Evolutionary conservation across 2,113 vertebrate genomes (phyloP).

Genomic region (Andinoacara biseriatus): DNA sequence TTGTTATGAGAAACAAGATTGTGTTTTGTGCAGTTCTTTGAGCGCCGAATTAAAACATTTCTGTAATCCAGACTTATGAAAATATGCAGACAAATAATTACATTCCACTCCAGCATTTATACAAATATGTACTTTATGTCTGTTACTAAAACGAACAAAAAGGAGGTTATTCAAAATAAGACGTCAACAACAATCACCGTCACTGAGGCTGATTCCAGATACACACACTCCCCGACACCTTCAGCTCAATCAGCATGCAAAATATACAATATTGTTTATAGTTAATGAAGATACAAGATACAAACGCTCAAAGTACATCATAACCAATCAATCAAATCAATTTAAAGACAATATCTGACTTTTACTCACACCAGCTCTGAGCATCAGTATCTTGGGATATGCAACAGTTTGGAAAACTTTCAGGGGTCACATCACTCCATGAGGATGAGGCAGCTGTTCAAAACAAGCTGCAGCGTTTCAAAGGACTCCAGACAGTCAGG

Average conservation of each 20-base stretch:
- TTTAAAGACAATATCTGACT: background rate
- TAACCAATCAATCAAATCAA: background rate
- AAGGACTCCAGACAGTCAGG: background rate
- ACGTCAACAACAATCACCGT: slow-evolving; percentile 32
- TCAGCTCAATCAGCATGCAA: background rate
- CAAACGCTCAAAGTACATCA: background rate
- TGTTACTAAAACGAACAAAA: background rate
- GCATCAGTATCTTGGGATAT: too few species aligned
- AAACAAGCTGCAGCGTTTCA: background rate
- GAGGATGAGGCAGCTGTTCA: background rate
- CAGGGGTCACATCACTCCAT: background rate
- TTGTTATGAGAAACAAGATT: background rate
- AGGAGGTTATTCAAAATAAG: slow-evolving; percentile 1
- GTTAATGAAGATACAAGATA: background rate
- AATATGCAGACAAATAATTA: slow-evolving; percentile 46
- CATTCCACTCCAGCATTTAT: slow-evolving; percentile 17
- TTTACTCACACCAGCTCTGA: too few species aligned
- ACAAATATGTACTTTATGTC: slow-evolving; percentile 9
- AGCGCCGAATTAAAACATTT: slow-evolving; percentile 9
- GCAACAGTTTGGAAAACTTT: background rate
- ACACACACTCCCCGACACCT: background rate
- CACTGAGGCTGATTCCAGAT: background rate
- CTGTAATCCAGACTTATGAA: slow-evolving; percentile 15
- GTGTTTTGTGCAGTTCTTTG: background rate
- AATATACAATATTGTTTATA: rapidly evolving